Evolutionary conservation across 2,888 invertebrate species (phyloP), one percentile per base, ranked within the genome.

Genomic region (Hyppa rectilinea): DNA sequence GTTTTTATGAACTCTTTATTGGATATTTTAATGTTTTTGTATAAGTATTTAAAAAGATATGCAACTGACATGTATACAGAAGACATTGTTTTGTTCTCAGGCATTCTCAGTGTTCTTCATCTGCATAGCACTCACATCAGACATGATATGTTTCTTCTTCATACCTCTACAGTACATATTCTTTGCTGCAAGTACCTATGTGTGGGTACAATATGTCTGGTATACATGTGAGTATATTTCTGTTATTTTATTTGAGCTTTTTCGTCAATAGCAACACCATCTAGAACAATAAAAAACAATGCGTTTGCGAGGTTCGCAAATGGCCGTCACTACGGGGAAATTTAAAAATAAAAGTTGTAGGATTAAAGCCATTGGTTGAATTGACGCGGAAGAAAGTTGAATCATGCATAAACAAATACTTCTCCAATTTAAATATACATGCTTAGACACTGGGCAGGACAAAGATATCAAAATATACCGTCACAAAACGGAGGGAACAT

Each of bases 131-230:
- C 97, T 99, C 88, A 99, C 99, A 84, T 99, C 99, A 88, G 99
- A 99, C 96, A 98, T 99, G 97, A 98, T 99, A 95, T 99, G 99
- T 97, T 99, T 98, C 96, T 98, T 99, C 96, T 99, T 99, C 96
- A 99, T 99, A 96, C 99, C 99, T 85, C 98, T 99, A 87, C 98
- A 99, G 94, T 99, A 99, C 98, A 97, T 99, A 92, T 99, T 99
- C 96, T 99, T 99, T 94, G 98, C 98, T 79, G 99, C 99, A 89
- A 99, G 99, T 96, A 99, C 99, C 90, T 99, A 99, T 95, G 99
- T 99, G 81, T 99, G 99, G 99, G 98, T 99, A 90, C 99, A 99
- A 95, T 99, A 99, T 94, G 98, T 99, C 83, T 99, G 99, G 99
- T 98, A 99, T 95, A 98, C 99, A 97, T 99, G 99, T 98, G 93